phyloP scores from a whole-genome alignment of 2,797 vertebrate genomes.

The Notolepis coatsorum region DNA sequence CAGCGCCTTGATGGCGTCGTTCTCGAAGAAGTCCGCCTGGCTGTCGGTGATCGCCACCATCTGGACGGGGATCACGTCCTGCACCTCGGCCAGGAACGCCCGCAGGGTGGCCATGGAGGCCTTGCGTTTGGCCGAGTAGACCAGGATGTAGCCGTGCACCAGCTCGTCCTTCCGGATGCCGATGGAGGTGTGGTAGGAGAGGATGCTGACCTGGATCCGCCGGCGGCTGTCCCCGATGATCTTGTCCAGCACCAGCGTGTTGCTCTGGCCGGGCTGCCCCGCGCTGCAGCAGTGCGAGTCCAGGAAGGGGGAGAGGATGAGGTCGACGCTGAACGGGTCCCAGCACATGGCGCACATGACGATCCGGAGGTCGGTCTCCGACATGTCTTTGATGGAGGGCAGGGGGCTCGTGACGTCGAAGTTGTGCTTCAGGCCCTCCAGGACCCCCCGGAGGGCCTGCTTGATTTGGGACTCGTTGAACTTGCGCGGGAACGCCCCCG shows the following conservation, averaged over 20 bases:
- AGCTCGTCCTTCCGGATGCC: conserved; percentile 97
- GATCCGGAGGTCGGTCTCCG: conserved; percentile 95
- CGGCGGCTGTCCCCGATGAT: conserved; percentile 95
- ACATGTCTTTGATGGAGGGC: conserved; percentile 95
- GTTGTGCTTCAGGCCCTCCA: conserved; percentile 95
- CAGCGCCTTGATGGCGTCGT: conserved; percentile 96
- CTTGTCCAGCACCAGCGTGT: conserved; percentile 96
- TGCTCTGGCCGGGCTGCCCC: conserved; percentile 95
- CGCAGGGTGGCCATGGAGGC: conserved; percentile 99
- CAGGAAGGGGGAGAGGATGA: conserved; percentile 98
- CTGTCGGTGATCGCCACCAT: conserved; percentile 98
- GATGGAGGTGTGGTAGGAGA: conserved; percentile 98
- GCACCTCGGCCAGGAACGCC: conserved; percentile 96
- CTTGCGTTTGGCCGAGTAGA: conserved; percentile 97
- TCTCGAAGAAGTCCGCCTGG: conserved; percentile 99
- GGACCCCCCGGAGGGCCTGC: conserved; percentile 92
- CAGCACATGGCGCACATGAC: conserved; percentile 99
- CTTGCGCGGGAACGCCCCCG: conserved; percentile 93
- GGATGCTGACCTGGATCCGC: conserved; percentile 95
- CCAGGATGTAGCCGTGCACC: conserved; percentile 97
- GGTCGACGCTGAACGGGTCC: conserved; percentile 97
- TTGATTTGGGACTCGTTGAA: conserved; percentile 98
- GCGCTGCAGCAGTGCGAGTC: conserved; percentile 97
- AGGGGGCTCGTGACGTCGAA: conserved; percentile 92
- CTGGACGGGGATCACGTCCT: conserved; percentile 98